A percentile compares a stretch with the other conserved stretches of the same genome.
Evolutionary conservation across 1,140 invertebrate genomes (phyloP).

Genomic region (Listronotus oregonensis): DNA sequence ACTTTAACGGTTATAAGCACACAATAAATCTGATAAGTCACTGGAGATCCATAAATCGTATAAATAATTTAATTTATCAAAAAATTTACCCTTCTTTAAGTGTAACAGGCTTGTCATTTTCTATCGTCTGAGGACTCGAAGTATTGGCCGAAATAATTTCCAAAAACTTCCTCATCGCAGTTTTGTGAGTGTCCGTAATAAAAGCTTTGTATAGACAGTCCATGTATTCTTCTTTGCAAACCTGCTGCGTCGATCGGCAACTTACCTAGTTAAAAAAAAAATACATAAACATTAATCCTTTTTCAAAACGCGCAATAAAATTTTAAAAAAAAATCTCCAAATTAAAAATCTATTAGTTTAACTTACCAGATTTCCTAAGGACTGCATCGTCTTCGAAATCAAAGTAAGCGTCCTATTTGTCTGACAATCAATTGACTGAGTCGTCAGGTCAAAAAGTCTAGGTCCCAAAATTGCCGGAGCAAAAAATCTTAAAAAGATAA

Average conservation of each 20-base stretch:
- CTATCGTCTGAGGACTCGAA: slow-evolving; percentile 61
- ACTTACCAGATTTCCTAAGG: slow-evolving; percentile 89
- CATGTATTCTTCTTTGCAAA: slow-evolving; percentile 93
- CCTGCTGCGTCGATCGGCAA: slow-evolving; percentile 72
- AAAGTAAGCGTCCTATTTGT: slow-evolving; percentile 88
- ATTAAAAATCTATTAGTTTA: no score
- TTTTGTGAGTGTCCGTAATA: slow-evolving; percentile 74
- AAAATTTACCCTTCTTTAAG: slow-evolving; percentile 88
- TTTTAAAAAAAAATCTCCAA: no score
- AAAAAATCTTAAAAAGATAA: slow-evolving; percentile 94
- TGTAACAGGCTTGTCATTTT: slow-evolving; percentile 72
- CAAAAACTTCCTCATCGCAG: slow-evolving; percentile 81
- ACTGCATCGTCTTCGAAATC: slow-evolving; percentile 94
- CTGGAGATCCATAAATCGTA: no score
- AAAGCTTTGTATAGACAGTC: slow-evolving; percentile 81
- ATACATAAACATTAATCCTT: no score
- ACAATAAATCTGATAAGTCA: no score
- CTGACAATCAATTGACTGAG: slow-evolving; percentile 83
- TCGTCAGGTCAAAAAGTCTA: slow-evolving; percentile 86
- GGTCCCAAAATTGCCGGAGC: slow-evolving; percentile 92
- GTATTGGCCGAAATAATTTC: slow-evolving; percentile 85
- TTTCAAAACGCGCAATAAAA: no score
- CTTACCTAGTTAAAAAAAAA: slow-evolving; percentile 56
- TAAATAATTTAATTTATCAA: no score
- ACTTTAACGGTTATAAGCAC: no score